Evolutionary conservation across 2,113 vertebrate species (phyloP), one percentile per base, ranked within the genome.

Genomic region (Cygnus buccinator): DNA sequence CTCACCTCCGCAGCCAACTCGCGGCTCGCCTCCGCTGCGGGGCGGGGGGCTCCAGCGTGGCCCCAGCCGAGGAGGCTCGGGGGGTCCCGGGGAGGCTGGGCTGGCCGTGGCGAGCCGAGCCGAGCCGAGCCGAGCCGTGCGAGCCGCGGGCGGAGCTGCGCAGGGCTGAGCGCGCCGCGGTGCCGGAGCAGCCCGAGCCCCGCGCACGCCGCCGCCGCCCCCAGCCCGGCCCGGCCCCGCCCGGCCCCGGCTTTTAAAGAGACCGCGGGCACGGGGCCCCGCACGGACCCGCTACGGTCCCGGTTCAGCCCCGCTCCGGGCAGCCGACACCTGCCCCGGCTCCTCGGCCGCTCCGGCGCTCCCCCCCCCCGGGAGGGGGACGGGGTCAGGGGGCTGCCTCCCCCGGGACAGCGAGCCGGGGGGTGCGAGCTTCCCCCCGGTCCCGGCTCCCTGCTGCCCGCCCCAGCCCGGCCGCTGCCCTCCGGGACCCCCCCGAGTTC

Each of bases 201-300:
- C 97, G 97, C 97, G 94, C 98, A 95, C 98, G 96, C 97, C 97
- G 85, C 80, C 93, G 95, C 89, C 95, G 85, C 95, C 95, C 97
- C 98, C 97, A 96, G 90, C 94, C 77, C 78, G 8, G 54, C 22
- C 67, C 91, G 52, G 77, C 77, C 77, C 77, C 77, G 77, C 77
- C 77, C 96, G 97, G 97, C 97, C 97, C 96, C 98, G 26, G 97
- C 97, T 97, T 98, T 98, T 98, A 98, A 98, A 98, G 98, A 98
- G 98, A 98, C 98, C 98, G 98, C 94, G 91, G 33, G 94, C 89
- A 94, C 89, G 91, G 23, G 66, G 44, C 73, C 75, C 63, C 68
- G 59, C 59, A 25, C 59, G n/a, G 46, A 21, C 10, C 46, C 46
- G 20, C 10, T 21, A 48, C 20, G 10, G 20, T 11, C 10, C 46